Evolutionary conservation across 2,888 invertebrate genomes (phyloP).

Genomic region (Parelbella ahira): DNA sequence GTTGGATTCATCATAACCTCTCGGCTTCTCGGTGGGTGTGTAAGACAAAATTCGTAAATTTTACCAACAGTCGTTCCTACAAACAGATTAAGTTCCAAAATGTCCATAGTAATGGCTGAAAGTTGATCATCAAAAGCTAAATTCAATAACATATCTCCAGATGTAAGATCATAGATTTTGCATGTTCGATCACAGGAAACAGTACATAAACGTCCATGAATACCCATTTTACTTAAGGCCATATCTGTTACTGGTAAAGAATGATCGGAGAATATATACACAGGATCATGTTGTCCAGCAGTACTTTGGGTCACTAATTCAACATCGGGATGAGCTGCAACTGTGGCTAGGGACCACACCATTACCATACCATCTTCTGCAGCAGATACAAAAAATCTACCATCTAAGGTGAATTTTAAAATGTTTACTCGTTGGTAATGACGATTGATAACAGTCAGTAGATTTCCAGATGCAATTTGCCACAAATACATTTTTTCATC

Average conservation of each 20-base stretch:
- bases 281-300: conserved; percentile 81
- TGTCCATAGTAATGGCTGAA: conserved; percentile 85
- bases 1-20: conserved; percentile 83
- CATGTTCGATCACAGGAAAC: conserved; percentile 91
- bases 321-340: conserved; percentile 77
- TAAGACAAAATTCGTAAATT: conserved; percentile 85
- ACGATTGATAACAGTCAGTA: conserved; percentile 85
- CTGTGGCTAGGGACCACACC: conserved; percentile 86
- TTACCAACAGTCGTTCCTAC: conserved; percentile 87
- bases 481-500: conserved; percentile 92
- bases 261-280: conserved; percentile 89
- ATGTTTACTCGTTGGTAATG: conserved; percentile 91
- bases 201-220: conserved; percentile 85
- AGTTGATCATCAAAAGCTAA: conserved; percentile 87
- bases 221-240: conserved; percentile 85
- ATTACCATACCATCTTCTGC: conserved; percentile 92
- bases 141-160: conserved; percentile 85
- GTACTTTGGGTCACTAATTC: conserved; percentile 70
- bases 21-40: conserved; percentile 83
- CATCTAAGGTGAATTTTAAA: conserved; percentile 87
- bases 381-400: conserved; percentile 88
- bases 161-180: conserved; percentile 87
- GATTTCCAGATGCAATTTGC: conserved; percentile 87
- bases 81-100: conserved; percentile 85
- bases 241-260: conserved; percentile 89